These are phyloP conservation scores for Caenorhabditis sp. DNA, from an alignment of 2,888 invertebrate species.

Conservation along the genomic window DNA sequence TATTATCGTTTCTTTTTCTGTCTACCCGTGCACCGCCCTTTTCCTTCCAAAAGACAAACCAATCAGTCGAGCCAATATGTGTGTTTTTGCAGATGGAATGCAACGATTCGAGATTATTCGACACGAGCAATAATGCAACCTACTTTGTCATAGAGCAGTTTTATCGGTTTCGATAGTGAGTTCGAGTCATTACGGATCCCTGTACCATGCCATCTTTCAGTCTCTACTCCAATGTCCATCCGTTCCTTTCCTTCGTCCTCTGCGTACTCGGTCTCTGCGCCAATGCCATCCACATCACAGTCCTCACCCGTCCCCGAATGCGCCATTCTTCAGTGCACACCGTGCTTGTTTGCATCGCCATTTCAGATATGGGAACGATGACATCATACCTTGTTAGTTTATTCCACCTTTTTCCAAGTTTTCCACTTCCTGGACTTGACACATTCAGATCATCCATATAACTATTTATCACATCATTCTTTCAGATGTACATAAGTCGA, in stretches of 20 bases:
- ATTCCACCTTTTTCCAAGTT: too few species aligned
- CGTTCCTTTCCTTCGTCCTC: slow-evolving; percentile 71
- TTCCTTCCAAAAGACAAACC: neutral
- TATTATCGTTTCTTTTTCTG: slow-evolving; percentile 17
- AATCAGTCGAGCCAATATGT: neutral
- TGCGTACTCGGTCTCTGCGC: slow-evolving; percentile 74
- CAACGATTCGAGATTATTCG: slow-evolving; percentile 69
- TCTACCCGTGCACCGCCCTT: neutral
- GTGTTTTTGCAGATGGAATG: slow-evolving; percentile 60
- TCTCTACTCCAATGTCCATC: slow-evolving; percentile 72
- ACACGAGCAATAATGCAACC: slow-evolving; percentile 65
- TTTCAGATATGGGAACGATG: slow-evolving; percentile 79
- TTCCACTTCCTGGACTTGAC: too few species aligned
- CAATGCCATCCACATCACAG: slow-evolving; percentile 74
- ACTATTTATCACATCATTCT: too few species aligned
- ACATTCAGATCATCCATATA: too few species aligned
- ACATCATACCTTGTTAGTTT: slow-evolving; percentile 72
- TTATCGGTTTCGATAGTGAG: slow-evolving; percentile 68
- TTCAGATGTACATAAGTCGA: slow-evolving; percentile 76
- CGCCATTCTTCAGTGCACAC: slow-evolving; percentile 75
- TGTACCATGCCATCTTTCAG: slow-evolving; percentile 65
- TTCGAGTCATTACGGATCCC: slow-evolving; percentile 2
- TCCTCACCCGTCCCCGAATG: slow-evolving; percentile 75
- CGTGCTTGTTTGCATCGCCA: slow-evolving; percentile 73
- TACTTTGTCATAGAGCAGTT: slow-evolving; percentile 65